Evolutionary conservation across 2,888 invertebrate genomes (phyloP), one percentile per base, ranked within the genome.

Genomic region (Trichogramma evanescens): DNA sequence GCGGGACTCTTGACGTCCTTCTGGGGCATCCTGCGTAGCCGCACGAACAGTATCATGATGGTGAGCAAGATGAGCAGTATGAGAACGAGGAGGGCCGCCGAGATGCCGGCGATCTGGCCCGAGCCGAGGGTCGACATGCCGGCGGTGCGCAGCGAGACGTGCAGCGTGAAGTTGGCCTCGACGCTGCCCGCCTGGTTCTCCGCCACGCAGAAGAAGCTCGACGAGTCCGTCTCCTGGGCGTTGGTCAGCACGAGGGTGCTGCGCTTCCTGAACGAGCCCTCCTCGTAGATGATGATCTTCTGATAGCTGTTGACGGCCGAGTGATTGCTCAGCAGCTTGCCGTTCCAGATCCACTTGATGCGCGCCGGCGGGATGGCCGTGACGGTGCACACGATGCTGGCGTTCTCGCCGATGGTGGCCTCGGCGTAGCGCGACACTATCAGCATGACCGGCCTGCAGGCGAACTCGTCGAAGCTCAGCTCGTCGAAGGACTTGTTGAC

Each of bases 281-380:
- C 87, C 79, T 93, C 93, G 70, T 82, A 86, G 66, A 93, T 86
- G 69, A 84, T 82, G 53, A 91, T 84, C 71, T 85, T 86, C 73
- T 92, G 91, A 71, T 89, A 88, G 42, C 88, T 84, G 71, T 89
- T 89, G 70, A 91, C 89, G 54, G 85, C 84, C 54, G 89, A 89
- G 71, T 89, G 89, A 75, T 93, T 93, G 56, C 84, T 80, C 64
- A 93, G 81, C 61, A 87, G 80, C 53, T 89, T 83, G 0, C 92
- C 91, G 72, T 91, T 90, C 88, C 89, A 91, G 74, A 89, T 91
- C 94, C 94, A 94, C 71, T 87, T 89, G 63, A 94, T 86, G 66
- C 82, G 84, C 0, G 94, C 89, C 51, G 88, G 83, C 0, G 94
- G 94, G 57, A 90, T 82, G 1, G 91, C 91, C 69, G 89, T 88